phyloP scores from a whole-genome alignment of 2,113 vertebrate genomes.

The Scytalopus superciliaris region DNA sequence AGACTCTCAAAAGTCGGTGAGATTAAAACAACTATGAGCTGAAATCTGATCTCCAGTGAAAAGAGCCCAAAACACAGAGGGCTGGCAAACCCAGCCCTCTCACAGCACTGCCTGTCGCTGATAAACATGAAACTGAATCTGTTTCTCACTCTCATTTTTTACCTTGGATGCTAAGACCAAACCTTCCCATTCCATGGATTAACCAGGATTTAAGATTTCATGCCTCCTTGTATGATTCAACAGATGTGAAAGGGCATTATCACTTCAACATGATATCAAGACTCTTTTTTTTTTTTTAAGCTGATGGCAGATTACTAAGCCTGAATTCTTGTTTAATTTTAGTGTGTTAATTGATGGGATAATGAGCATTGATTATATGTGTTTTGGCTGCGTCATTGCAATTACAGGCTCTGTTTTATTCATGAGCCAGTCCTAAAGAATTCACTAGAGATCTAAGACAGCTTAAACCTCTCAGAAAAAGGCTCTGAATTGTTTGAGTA shows the following conservation, averaged over 20 bases:
- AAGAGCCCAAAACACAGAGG: neutral
- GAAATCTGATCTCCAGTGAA: neutral
- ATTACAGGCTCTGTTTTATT: slow-evolving; percentile 70
- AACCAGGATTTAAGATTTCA: neutral
- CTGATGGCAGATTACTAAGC: slow-evolving; percentile 47
- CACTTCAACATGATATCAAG: slow-evolving; percentile 35
- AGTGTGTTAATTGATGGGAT: slow-evolving; percentile 68
- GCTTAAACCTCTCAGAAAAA: slow-evolving; percentile 49
- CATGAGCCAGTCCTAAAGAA: slow-evolving; percentile 55
- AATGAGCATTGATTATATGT: slow-evolving; percentile 62
- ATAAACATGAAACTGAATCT: neutral
- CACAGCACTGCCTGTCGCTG: neutral
- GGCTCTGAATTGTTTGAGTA: slow-evolving; percentile 57
- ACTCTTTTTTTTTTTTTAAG: neutral
- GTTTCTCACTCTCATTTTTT: neutral
- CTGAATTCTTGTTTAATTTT: slow-evolving; percentile 69
- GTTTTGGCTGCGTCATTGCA: slow-evolving; percentile 54
- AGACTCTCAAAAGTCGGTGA: neutral
- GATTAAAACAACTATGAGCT: neutral
- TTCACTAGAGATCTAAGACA: slow-evolving; percentile 42
- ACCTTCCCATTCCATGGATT: neutral
- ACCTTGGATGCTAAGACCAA: neutral
- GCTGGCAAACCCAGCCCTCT: neutral
- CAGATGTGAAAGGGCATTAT: slow-evolving; percentile 50
- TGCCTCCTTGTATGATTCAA: neutral